These are phyloP conservation scores for Apodemus sylvaticus DNA, from an alignment of 2,113 vertebrate genomes.

Conservation along the genomic window DNA sequence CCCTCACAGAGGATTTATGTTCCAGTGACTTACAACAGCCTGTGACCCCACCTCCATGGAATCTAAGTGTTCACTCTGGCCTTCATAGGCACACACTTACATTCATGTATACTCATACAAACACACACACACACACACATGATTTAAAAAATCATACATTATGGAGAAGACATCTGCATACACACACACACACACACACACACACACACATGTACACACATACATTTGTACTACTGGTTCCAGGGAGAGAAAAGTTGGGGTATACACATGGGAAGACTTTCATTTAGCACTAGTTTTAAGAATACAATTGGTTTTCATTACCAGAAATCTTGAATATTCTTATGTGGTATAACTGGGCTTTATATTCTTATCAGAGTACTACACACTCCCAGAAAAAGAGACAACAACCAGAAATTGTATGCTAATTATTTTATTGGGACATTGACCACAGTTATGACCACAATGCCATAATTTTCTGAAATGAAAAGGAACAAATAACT, in stretches of 20 bases:
- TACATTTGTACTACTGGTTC: not conserved
- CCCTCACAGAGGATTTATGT: no score
- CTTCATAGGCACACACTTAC: not conserved
- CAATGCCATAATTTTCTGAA: not conserved
- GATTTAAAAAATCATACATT: no score
- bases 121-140: no score
- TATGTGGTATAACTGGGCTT: not conserved
- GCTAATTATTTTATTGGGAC: constrained; percentile 9
- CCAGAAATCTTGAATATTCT: not conserved
- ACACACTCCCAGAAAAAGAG: not conserved
- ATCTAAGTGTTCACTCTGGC: no score
- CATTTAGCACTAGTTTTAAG: not conserved
- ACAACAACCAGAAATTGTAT: not conserved
- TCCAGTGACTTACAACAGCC: no score
- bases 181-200: not conserved
- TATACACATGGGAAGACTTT: not conserved
- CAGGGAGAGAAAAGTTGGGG: not conserved
- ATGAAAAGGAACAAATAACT: not conserved
- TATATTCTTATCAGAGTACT: not conserved
- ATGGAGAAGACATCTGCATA: not conserved
- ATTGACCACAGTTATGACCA: not conserved
- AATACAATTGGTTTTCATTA: not conserved
- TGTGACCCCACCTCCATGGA: no score
- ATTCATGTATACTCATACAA: no score
- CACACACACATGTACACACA: not conserved